phyloP scores from a whole-genome alignment of 92 coral and sea anemone species.

The Actinernus sp. region DNA sequence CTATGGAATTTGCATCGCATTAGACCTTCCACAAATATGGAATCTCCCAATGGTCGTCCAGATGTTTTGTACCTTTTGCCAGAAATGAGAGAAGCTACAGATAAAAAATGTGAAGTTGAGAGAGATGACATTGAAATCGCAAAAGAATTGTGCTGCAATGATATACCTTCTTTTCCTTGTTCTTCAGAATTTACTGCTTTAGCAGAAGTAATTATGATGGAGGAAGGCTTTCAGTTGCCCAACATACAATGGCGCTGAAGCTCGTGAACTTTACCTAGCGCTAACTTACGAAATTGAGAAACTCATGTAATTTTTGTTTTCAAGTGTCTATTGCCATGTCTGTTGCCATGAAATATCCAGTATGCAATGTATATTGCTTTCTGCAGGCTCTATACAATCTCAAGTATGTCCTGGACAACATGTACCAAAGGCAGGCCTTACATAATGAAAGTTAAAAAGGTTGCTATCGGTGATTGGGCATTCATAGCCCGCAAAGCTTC shows the following conservation, averaged over 20 bases:
- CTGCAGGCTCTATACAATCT: no score
- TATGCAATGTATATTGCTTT: no score
- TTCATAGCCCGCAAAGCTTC: no score
- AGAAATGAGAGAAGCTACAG: constrained; percentile 4
- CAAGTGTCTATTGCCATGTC: no score
- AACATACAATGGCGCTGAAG: constrained; percentile 16
- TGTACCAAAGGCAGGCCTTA: no score
- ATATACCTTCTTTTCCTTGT: constrained; percentile 11
- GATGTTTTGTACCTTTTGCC: constrained; percentile 22
- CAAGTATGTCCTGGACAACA: no score
- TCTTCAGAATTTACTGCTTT: constrained; percentile 20
- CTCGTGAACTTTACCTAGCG: neutral
- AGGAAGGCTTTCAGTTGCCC: constrained; percentile 9
- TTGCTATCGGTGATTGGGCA: no score
- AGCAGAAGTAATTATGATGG: constrained; percentile 34
- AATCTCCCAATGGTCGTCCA: constrained; percentile 43
- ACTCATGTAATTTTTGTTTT: neutral
- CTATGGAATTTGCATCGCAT: constrained; percentile 44
- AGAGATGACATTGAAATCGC: constrained; percentile 32
- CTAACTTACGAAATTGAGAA: neutral
- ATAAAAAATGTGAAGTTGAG: constrained; percentile 5
- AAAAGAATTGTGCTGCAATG: constrained; percentile 11
- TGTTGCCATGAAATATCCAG: no score
- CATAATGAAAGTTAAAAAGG: no score
- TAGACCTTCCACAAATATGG: constrained; percentile 32